These are phyloP conservation scores for Pheosia tremula DNA, from an alignment of 2,888 invertebrate genomes.

Conservation along the genomic window DNA sequence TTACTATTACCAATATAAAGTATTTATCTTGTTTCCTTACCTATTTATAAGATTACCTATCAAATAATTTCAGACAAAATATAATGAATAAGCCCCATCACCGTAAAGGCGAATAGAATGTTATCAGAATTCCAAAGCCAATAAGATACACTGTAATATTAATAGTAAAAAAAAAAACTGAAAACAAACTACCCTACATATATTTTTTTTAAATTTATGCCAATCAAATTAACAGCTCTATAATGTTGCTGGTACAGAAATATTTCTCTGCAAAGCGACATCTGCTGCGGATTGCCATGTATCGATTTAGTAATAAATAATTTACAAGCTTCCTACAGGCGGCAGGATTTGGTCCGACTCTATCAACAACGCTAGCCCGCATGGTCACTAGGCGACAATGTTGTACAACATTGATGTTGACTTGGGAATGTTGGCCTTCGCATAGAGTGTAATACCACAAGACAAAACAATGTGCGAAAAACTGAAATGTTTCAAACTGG, in stretches of 20 bases:
- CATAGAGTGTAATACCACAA: too few relatives aligned
- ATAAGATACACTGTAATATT: slow-evolving; percentile 14
- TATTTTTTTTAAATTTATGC: slow-evolving; percentile 14
- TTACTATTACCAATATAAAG: neutral
- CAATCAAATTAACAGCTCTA: slow-evolving; percentile 6
- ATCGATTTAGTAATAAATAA: slow-evolving; percentile 14
- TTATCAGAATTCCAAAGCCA: slow-evolving; percentile 19
- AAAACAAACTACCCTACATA: neutral
- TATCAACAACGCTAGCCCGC: neutral
- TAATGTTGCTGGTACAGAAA: slow-evolving; percentile 4
- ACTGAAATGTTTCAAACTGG: too few relatives aligned
- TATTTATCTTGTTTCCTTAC: neutral
- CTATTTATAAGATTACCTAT: neutral
- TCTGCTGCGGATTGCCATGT: neutral
- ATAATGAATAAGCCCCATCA: neutral
- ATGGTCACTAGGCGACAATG: neutral
- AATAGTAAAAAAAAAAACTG: too few relatives aligned
- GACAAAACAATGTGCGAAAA: too few relatives aligned
- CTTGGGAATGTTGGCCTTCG: too few relatives aligned
- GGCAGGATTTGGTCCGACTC: slow-evolving; percentile 35
- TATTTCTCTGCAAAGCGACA: neutral
- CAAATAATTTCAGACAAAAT: neutral
- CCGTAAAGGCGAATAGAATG: slow-evolving; percentile 14
- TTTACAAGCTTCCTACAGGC: slow-evolving; percentile 22
- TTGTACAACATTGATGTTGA: neutral